Percentiles rank a stretch among this genome's conserved stretches.
Evolutionary conservation across 2,113 vertebrate species (phyloP).

Genomic region (Montifringilla adamsi): DNA sequence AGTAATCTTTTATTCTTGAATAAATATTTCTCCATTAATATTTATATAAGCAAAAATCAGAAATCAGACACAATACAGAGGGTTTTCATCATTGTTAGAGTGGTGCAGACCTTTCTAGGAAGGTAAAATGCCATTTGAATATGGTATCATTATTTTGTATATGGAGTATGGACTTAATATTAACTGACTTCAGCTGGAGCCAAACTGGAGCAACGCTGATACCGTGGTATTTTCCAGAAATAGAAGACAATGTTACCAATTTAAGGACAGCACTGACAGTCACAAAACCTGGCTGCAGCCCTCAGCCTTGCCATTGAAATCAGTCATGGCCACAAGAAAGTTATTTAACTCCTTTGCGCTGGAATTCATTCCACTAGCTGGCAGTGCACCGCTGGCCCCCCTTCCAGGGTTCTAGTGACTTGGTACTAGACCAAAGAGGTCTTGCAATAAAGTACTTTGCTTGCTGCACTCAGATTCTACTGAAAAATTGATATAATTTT

Average conservation of each 20-base stretch:
- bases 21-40: not conserved
- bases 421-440: not conserved
- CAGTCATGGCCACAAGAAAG: not conserved
- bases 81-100: not conserved
- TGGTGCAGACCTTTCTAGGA: not conserved
- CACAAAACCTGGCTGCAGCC: not conserved
- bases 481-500: not conserved
- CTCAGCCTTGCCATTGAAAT: not conserved
- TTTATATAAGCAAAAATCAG: not conserved
- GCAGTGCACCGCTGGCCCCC: not conserved
- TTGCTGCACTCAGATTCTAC: not conserved
- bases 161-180: not conserved
- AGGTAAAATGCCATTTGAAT: not conserved
- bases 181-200: not conserved
- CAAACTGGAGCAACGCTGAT: fast-evolving
- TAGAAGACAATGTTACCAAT: not conserved
- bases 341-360: not conserved
- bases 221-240: not conserved
- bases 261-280: not conserved
- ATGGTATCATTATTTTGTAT: not conserved
- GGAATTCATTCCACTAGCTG: not conserved
- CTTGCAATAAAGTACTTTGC: not conserved
- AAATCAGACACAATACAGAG: not conserved
- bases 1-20: not conserved
- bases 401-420: not conserved